Evolutionary conservation across 2,113 vertebrate genomes (phyloP), one percentile per base, ranked within the genome.

Genomic region (Lampris incognitus): DNA sequence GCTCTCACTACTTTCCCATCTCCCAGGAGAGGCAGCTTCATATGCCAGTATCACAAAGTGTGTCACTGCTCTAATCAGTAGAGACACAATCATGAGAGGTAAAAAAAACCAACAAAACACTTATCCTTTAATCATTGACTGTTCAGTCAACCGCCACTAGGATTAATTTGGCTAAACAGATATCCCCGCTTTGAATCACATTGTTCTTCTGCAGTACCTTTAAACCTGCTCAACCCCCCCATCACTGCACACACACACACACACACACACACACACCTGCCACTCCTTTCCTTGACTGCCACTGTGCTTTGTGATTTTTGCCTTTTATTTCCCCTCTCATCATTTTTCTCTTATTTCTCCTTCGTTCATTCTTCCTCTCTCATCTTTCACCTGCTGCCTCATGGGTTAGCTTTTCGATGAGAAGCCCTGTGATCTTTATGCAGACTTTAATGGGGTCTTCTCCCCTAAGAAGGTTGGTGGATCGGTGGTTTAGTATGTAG

Each of bases 361-460:
- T 81, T 56, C 64, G 71, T 83, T 84, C 57, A 46, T 77, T 72
- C 48, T 59, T 68, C 76, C 57, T 84, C 61, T 89, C 41, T 88
- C 50, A 84, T 75, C 64, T 76, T 84, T 78, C 69, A 83, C 80
- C 81, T 85, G 78, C 79, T 91, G 87, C 84, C 37, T 60, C 88
- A 85, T 68, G 87, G 94, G 79, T 92, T 94, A 97, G 95, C 94
- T 94, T 92, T 96, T 96, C 83, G 86, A 88, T 91, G 92, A 95
- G 94, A 96, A 93, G 92, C 93, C 95, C 80, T 98, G 96, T 92
- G 96, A 97, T 93, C 95, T 98, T 90, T 96, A 96, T 95, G 92
- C 97, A 88, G 95, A 98, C 93, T 96, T 96, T 94, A 95, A 80
- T 92, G 96, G 96, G 94, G 95, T 96, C 69, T 97, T 99, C 94